Conservation (phyloP, 2,113 vertebrate genomes). For the Capricornis sumatraensis region DNA sequence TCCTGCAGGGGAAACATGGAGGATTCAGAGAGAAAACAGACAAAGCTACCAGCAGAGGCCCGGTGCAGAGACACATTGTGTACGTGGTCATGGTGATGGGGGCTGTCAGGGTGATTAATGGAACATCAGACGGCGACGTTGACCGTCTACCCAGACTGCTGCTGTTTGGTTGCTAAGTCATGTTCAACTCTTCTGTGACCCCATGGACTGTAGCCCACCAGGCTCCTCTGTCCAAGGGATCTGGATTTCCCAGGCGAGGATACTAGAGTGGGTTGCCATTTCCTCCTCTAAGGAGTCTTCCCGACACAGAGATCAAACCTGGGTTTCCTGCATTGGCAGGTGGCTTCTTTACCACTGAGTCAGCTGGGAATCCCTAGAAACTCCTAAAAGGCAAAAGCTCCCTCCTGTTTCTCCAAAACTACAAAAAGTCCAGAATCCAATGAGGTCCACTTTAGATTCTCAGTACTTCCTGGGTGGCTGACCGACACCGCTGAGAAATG, state of each 20-base stretch:
- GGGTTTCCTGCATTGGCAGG: neutral
- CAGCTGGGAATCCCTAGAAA: neutral
- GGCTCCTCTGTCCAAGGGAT: neutral
- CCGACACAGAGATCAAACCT: fast-evolving
- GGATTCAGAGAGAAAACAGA: neutral
- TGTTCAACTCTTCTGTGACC: neutral
- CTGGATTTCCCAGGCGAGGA: neutral
- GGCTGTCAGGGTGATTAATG: fast-evolving
- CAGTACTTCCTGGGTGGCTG: neutral
- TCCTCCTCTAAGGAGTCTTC: neutral
- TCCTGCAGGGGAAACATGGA: neutral
- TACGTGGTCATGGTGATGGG: fast-evolving
- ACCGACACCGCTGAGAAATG: fast-evolving
- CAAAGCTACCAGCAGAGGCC: neutral
- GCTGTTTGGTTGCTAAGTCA: neutral
- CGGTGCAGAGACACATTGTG: neutral
- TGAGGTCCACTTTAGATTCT: neutral
- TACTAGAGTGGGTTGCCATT: neutral
- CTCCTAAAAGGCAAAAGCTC: neutral
- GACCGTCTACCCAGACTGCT: neutral
- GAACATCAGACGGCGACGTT: neutral
- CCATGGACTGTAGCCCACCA: neutral
- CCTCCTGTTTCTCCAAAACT: neutral
- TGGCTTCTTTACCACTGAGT: neutral
- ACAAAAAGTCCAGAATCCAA: neutral